Percentiles rank a stretch among this genome's conserved stretches.
Conservation (phyloP, 1,140 invertebrate species). For the Myzus persicae region DNA sequence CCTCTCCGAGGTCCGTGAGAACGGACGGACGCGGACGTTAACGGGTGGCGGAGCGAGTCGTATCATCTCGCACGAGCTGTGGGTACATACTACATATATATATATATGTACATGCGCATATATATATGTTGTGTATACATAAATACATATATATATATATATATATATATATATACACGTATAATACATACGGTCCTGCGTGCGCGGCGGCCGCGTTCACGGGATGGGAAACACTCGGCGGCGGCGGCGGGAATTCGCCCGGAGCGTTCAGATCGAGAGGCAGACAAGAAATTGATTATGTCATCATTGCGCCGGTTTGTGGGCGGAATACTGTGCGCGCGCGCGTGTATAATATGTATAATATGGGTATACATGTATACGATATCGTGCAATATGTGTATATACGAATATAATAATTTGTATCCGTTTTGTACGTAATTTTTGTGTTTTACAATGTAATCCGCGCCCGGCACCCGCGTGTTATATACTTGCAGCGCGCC, state of each 20-base stretch:
- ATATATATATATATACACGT: not conserved
- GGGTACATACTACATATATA: not conserved
- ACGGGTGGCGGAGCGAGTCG: not conserved
- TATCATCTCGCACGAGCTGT: slow-evolving; percentile 4
- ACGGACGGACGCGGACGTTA: slow-evolving; percentile 17
- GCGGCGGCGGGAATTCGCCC: slow-evolving; percentile 55
- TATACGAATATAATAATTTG: slow-evolving; percentile 2
- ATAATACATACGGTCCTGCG: not conserved
- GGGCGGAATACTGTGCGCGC: slow-evolving; percentile 40
- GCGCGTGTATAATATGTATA: not conserved
- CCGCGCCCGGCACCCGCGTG: not conserved
- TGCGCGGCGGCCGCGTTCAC: not conserved
- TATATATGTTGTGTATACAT: too few relatives aligned
- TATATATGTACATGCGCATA: too few relatives aligned
- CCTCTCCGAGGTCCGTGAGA: slow-evolving; percentile 48
- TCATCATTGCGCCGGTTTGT: slow-evolving; percentile 48
- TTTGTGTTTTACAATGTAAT: not conserved
- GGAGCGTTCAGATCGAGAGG: slow-evolving; percentile 43
- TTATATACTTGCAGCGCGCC: not conserved
- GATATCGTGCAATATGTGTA: not conserved
- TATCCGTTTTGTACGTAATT: not conserved
- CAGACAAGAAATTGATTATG: slow-evolving; percentile 57
- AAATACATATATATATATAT: too few relatives aligned
- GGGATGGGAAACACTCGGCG: slow-evolving; percentile 32
- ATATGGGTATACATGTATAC: not conserved